These are phyloP conservation scores for Oscheius myriophilus DNA, from an alignment of 2,888 invertebrate genomes.

Conservation along the genomic window DNA sequence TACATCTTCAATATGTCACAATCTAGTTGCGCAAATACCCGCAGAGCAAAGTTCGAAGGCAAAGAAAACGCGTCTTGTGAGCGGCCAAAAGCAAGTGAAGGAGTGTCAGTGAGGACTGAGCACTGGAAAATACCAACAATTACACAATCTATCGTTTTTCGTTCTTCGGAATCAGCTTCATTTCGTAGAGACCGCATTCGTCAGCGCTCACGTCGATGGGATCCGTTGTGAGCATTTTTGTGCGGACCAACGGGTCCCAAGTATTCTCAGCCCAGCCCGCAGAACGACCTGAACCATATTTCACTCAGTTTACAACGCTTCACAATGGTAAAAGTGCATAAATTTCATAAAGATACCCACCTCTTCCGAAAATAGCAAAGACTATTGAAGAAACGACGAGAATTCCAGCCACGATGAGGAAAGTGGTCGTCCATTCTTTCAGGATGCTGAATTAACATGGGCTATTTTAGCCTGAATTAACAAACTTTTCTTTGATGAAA, in stretches of 20 bases:
- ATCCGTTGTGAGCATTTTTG: constrained; percentile 45
- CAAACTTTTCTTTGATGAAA: constrained; percentile 55
- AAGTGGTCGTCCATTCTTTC: constrained; percentile 56
- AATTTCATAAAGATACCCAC: constrained; percentile 17
- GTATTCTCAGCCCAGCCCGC: constrained; percentile 58
- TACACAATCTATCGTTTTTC: background rate
- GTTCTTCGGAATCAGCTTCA: constrained; percentile 23
- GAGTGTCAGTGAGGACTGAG: no score
- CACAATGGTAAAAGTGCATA: background rate
- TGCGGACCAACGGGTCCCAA: constrained; percentile 60
- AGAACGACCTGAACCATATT: constrained; percentile 45
- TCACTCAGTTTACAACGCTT: background rate
- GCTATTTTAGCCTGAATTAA: constrained; percentile 3
- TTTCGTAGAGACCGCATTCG: constrained; percentile 50
- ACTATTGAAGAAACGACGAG: constrained; percentile 48
- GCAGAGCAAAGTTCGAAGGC: no score
- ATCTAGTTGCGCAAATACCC: no score
- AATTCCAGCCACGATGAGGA: constrained; percentile 47
- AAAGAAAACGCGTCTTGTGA: no score
- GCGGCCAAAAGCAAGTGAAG: no score
- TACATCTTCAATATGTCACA: no score
- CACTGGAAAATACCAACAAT: no score
- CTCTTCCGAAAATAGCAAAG: constrained; percentile 62
- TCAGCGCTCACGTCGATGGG: constrained; percentile 48
- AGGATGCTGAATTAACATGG: constrained; percentile 41